Percentiles rank a stretch among this genome's conserved stretches.
Conservation (phyloP, 23 tunicate species). For the Halocynthia aurantium region DNA sequence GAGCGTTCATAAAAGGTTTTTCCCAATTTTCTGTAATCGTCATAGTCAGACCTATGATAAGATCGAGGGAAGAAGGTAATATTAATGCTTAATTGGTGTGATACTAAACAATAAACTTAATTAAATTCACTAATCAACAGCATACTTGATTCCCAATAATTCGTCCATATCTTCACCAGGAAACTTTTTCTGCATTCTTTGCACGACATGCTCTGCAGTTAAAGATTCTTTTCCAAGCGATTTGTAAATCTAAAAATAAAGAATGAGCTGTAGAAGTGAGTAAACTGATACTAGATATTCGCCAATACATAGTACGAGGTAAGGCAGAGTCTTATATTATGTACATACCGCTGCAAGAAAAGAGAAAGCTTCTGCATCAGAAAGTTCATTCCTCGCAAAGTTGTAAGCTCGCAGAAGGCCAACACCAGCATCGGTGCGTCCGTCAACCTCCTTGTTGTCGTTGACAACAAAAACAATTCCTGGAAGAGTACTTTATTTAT, state of each 20-base stretch:
- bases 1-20: constrained; percentile 32
- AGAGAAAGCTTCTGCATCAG: constrained; percentile 41
- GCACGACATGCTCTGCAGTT: constrained; percentile 57
- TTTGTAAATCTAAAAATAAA: constrained; percentile 59
- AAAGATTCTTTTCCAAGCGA: constrained; percentile 47
- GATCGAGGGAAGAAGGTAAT: neutral
- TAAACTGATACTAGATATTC: neutral
- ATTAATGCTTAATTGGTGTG: neutral
- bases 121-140: neutral
- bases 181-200: constrained; percentile 54
- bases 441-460: constrained; percentile 54
- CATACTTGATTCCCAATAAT: constrained; percentile 52
- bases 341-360: constrained; percentile 64
- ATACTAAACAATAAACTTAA: neutral
- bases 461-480: constrained; percentile 77
- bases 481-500: neutral
- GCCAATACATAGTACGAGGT: neutral
- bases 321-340: neutral
- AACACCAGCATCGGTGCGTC: constrained; percentile 69
- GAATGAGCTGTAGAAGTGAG: neutral
- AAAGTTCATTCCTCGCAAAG: constrained; percentile 66
- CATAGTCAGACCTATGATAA: constrained; percentile 74
- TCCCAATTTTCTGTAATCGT: constrained; percentile 49
- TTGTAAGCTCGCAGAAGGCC: constrained; percentile 85
- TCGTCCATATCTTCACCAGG: constrained; percentile 54